Evolutionary conservation across 2,797 vertebrate genomes (phyloP).

Genomic region (Enteromius trimaculatus): DNA sequence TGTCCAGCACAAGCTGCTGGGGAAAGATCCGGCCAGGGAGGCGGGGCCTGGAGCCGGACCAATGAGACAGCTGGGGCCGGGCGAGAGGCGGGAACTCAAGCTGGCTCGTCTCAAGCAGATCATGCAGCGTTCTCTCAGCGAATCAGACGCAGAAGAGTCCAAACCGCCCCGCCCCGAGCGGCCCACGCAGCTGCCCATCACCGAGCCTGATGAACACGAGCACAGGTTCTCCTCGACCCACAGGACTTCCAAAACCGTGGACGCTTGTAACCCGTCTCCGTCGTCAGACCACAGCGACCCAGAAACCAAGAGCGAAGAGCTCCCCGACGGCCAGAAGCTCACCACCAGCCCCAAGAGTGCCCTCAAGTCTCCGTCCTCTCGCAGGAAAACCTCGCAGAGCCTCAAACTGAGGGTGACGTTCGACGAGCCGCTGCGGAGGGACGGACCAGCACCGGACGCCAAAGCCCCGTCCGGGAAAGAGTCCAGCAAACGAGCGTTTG

Average conservation of each 20-base stretch:
- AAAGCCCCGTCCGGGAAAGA: conserved; percentile 77
- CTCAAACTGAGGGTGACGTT: conserved; percentile 96
- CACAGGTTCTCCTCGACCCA: conserved; percentile 75
- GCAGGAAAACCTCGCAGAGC: conserved; percentile 92
- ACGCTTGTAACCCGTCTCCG: conserved; percentile 86
- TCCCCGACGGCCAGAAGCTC: conserved; percentile 81
- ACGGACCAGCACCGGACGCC: conserved; percentile 72
- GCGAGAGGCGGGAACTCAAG: conserved; percentile 89
- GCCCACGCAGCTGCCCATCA: conserved; percentile 86
- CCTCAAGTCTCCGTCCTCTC: conserved; percentile 95
- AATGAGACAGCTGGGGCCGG: conserved; percentile 63
- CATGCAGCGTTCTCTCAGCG: conserved; percentile 92
- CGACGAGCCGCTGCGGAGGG: conserved; percentile 92
- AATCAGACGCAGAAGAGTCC: conserved; percentile 90
- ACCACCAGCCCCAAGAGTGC: conserved; percentile 96
- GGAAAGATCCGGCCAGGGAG: no score
- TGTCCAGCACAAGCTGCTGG: neutral
- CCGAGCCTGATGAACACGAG: conserved; percentile 70
- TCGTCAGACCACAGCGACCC: conserved; percentile 87
- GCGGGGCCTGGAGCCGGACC: conserved; percentile 46
- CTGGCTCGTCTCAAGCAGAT: conserved; percentile 90
- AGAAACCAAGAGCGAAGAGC: conserved; percentile 75
- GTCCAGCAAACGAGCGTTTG: conserved; percentile 85
- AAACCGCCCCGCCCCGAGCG: conserved; percentile 82
- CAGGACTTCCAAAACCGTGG: conserved; percentile 84